phyloP scores from a whole-genome alignment of 2,797 vertebrate species.

The Ptychadena robeensis region DNA sequence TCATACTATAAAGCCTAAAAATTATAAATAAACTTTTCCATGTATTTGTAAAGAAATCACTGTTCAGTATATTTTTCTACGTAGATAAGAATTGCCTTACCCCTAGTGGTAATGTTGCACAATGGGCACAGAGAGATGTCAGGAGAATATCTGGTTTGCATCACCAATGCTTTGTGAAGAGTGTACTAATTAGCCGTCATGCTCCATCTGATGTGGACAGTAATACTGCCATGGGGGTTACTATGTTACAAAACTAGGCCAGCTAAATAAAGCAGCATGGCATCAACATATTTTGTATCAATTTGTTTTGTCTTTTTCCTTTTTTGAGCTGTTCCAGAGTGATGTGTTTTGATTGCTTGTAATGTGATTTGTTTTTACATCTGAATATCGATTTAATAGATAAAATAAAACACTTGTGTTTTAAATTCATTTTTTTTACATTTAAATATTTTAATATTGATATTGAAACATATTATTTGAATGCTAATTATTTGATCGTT shows the following conservation, averaged over 20 bases:
- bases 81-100: background rate
- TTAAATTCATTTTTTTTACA: too few species aligned
- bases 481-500: too few species aligned
- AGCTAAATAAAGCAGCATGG: conserved; percentile 52
- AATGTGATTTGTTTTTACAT: conserved; percentile 1
- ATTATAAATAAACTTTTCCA: background rate
- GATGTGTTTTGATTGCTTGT: conserved; percentile 12
- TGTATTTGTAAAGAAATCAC: background rate
- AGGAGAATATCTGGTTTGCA: background rate
- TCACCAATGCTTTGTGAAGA: conserved; percentile 39
- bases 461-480: too few species aligned
- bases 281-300: conserved; percentile 46
- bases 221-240: conserved; percentile 56
- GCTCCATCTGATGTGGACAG: conserved; percentile 52
- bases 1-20: too few species aligned
- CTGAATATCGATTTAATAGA: background rate
- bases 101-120: background rate
- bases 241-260: conserved; percentile 48
- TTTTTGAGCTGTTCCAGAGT: conserved; percentile 28
- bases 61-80: background rate
- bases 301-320: background rate
- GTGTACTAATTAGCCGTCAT: conserved; percentile 38
- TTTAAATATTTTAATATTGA: too few species aligned
- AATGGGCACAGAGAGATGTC: conserved; percentile 4
- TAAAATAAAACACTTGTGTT: background rate